Conservation (phyloP, 2,888 invertebrate species). For the Thereva unica region DNA sequence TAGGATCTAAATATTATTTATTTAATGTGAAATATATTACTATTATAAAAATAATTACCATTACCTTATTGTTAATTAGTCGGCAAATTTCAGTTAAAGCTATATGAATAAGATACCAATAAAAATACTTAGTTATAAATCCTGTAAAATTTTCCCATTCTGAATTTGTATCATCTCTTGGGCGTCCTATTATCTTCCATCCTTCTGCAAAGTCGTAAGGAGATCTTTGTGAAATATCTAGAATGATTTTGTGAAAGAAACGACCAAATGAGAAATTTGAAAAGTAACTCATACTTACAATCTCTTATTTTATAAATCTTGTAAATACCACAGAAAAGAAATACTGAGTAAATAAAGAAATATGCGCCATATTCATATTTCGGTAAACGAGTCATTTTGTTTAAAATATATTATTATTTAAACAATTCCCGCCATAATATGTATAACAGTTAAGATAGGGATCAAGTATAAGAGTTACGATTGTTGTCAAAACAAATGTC, state of each 20-base stretch:
- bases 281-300: conserved; percentile 27
- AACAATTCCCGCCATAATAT: conserved; percentile 3
- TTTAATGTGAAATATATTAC: conserved; percentile 2
- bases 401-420: neutral
- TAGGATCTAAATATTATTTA: conserved; percentile 42
- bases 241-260: neutral
- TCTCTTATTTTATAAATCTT: conserved; percentile 37
- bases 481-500: too few species aligned
- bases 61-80: conserved; percentile 34
- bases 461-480: too few species aligned
- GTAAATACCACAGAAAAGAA: conserved; percentile 44
- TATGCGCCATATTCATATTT: conserved; percentile 50
- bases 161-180: conserved; percentile 53
- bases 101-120: conserved; percentile 53
- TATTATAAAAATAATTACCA: conserved; percentile 34
- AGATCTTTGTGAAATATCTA: conserved; percentile 46
- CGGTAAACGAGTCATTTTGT: conserved; percentile 28
- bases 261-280: neutral
- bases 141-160: conserved; percentile 53
- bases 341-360: conserved; percentile 52
- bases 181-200: conserved; percentile 50
- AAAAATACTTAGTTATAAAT: conserved; percentile 49
- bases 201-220: conserved; percentile 49
- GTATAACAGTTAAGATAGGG: too few species aligned
- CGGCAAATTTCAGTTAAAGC: conserved; percentile 43